Evolutionary conservation across 2,797 vertebrate species (phyloP), one percentile per base, ranked within the genome.

Genomic region (Fundulus diaphanus): DNA sequence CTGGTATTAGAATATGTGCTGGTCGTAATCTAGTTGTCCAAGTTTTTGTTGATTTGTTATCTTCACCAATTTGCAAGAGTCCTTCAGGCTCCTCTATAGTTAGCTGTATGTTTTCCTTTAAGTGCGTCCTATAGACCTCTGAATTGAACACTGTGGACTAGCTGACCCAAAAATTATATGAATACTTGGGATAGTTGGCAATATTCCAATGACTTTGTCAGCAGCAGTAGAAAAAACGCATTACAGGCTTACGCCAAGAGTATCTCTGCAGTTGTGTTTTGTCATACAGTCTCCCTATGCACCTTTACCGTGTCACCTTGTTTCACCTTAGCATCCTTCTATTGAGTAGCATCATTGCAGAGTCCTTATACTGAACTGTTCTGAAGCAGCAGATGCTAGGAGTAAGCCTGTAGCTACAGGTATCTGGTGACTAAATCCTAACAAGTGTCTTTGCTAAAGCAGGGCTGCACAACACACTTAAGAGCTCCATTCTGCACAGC

Each of bases 401-500:
- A 49, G 22, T 70, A 75, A 59, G 65, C 77, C 67, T 57, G 49
- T 29, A 49, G 74, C 48, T 48, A 5, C 15, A 35, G 33, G 11
- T 71, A 54, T 78, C 31, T 61, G 24, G 72, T 73, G 46, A 57
- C 76, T 59, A 70, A 37, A 72, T 44, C 67, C 59, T 68, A 80
- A 83, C 67, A 79, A 79, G 70, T 56, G 44, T 44, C 42, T 70
- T 63, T 77, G 37, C 73, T 59, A 24, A 70, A 11, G 65, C 33
- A 63, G 46, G 65, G 15, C 31, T 61, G 48, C 42, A 61, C 68
- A n/a, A 48, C 48, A 27, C 52, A 46, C 48, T 20, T 56, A 37
- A 70, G 18, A 37, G 56, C 33, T 54, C 68, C 35, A 13, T 18
- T 61, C 29, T 72, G 24, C 79, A 51, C n/a, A 56, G 27, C 69